phyloP scores from a whole-genome alignment of 1,140 invertebrate species.

The Calliphora vicina region DNA sequence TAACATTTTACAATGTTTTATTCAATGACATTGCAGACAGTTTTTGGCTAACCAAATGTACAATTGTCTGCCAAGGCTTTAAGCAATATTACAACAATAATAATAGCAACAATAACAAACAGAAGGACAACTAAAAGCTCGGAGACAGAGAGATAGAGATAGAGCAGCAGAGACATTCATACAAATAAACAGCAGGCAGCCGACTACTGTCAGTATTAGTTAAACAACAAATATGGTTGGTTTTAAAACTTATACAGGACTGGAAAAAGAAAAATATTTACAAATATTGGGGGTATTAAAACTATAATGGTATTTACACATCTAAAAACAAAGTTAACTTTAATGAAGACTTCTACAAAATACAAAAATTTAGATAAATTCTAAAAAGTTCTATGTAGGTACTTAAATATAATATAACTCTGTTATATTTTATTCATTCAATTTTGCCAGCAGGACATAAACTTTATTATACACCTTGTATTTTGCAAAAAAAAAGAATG shows the following conservation, averaged over 20 bases:
- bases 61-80: slow-evolving; percentile 29
- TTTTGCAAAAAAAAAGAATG: neutral
- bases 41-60: slow-evolving; percentile 33
- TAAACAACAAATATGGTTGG: slow-evolving; percentile 30
- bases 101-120: neutral
- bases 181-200: slow-evolving; percentile 26
- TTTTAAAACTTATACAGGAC: neutral
- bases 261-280: neutral
- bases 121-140: neutral
- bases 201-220: slow-evolving; percentile 26
- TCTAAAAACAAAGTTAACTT: too few species aligned
- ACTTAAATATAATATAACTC: neutral
- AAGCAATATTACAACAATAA: slow-evolving; percentile 14
- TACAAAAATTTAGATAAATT: neutral
- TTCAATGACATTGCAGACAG: slow-evolving; percentile 30
- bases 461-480: neutral
- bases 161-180: neutral
- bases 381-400: neutral
- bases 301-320: neutral
- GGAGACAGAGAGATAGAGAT: neutral
- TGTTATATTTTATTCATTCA: neutral
- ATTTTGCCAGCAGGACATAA: neutral
- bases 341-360: too few species aligned
- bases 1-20: slow-evolving; percentile 19
- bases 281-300: neutral